Evolutionary conservation across 2,113 vertebrate species (phyloP).

Genomic region (Eurypyga helias): DNA sequence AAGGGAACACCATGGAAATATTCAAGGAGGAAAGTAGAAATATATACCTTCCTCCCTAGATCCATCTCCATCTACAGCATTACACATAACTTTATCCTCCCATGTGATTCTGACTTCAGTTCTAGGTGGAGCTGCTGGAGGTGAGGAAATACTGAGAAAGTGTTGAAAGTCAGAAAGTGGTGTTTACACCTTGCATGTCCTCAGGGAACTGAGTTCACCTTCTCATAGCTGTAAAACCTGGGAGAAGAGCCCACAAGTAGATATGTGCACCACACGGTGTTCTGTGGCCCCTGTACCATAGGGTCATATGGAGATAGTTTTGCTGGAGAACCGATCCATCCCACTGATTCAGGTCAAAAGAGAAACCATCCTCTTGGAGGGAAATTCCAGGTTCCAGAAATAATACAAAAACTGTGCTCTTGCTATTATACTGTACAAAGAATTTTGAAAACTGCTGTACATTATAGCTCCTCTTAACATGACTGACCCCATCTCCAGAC

Average conservation of each 20-base stretch:
- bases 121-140: neutral
- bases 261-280: neutral
- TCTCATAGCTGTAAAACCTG: neutral
- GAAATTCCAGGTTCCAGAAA: neutral
- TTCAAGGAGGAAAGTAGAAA: neutral
- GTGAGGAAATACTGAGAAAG: neutral
- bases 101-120: neutral
- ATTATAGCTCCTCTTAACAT: neutral
- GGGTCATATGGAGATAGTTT: neutral
- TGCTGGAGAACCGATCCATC: neutral
- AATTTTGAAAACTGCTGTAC: neutral
- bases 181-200: neutral
- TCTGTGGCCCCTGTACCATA: neutral
- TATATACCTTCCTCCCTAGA: neutral
- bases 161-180: neutral
- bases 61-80: neutral
- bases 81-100: neutral
- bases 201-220: neutral
- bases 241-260: neutral
- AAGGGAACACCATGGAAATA: neutral
- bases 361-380: neutral
- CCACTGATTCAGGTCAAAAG: neutral
- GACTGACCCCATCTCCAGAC: neutral
- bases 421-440: neutral
- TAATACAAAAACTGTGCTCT: neutral